These are phyloP conservation scores for Poeciliopsis turneri DNA, from an alignment of 2,797 vertebrate genomes.

Conservation along the genomic window DNA sequence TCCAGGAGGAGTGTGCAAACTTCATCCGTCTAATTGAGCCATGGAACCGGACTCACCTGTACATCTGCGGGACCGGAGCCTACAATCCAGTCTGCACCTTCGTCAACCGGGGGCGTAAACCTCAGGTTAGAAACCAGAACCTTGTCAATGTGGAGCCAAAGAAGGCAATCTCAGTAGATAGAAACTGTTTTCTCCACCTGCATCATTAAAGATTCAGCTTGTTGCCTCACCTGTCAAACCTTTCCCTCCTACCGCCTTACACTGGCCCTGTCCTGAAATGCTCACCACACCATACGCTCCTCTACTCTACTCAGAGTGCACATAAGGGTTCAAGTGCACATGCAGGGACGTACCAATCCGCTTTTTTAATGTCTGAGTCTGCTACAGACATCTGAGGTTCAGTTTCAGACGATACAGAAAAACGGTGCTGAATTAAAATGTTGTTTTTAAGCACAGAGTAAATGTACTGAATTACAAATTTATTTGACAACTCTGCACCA, in stretches of 20 bases:
- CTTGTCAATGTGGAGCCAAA: background rate
- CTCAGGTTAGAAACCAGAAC: slow-evolving; percentile 84
- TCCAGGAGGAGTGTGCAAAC: slow-evolving; percentile 95
- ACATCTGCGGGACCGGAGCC: slow-evolving; percentile 94
- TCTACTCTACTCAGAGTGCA: too few species aligned
- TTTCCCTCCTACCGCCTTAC: slow-evolving; percentile 40
- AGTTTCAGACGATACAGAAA: too few species aligned
- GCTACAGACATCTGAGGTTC: too few species aligned
- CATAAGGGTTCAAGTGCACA: too few species aligned
- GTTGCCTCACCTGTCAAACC: slow-evolving; percentile 15
- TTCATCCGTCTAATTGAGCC: slow-evolving; percentile 97
- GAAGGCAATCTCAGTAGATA: slow-evolving; percentile 10
- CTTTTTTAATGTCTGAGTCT: too few species aligned
- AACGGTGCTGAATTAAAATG: too few species aligned
- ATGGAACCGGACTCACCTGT: slow-evolving; percentile 97
- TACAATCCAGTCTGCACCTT: slow-evolving; percentile 97
- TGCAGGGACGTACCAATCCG: too few species aligned
- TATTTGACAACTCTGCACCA: too few species aligned
- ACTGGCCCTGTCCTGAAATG: background rate
- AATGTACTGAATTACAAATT: too few species aligned
- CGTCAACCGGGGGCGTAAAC: slow-evolving; percentile 92
- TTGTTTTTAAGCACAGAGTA: too few species aligned
- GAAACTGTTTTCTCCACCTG: slow-evolving; percentile 26
- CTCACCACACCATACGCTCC: too few species aligned
- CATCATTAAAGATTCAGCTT: slow-evolving; percentile 24